Evolutionary conservation across 1,140 invertebrate genomes (phyloP), one percentile per base, ranked within the genome.

Genomic region (Brachionus rotundiformis): DNA sequence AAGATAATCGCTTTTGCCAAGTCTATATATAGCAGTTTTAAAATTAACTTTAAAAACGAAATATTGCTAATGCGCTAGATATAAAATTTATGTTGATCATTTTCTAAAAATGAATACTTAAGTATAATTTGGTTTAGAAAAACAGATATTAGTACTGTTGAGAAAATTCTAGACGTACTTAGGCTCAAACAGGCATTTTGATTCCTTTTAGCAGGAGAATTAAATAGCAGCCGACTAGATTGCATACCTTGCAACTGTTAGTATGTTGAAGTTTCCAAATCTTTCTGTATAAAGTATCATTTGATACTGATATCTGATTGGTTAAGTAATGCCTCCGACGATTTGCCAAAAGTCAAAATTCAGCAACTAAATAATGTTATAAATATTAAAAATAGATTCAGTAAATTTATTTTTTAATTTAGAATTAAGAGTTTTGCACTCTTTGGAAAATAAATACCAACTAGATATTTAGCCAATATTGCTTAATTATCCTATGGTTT

Each of bases 21-120:
- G 47, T 23, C 47, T 54, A 54, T 54, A 54, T 54, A 54, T 54
- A 54, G 47, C n/a, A 54, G 23, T 54, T 49, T 54, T 25, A 19
- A 54, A 54, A 54, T 54, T 54, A 54, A 54, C 47, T 54, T 16
- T 54, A 54, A 54, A 49, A 54, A 54, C n/a, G 47, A 54, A 54
- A 54, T 54, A 8, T 54, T 54, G 47, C 23, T 54, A 54, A 54
- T 54, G 47, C 47, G 19, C 47, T 19, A 54, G 47, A 16, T 19
- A 19, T 54, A 54, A 16, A 54, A 54, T 54, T 54, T 23, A 23
- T 54, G 16, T 54, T 19, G 47, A 54, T 54, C 47, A 54, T 54
- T 54, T 5, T n/a, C 47, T 25, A 54, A 54, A 7, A 54, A 54
- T 54, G 47, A 54, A 54, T 54, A 54, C 47, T 54, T 54, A 23